Evolutionary conservation across 2,113 vertebrate species (phyloP).

Genomic region (Eulemur rufifrons): DNA sequence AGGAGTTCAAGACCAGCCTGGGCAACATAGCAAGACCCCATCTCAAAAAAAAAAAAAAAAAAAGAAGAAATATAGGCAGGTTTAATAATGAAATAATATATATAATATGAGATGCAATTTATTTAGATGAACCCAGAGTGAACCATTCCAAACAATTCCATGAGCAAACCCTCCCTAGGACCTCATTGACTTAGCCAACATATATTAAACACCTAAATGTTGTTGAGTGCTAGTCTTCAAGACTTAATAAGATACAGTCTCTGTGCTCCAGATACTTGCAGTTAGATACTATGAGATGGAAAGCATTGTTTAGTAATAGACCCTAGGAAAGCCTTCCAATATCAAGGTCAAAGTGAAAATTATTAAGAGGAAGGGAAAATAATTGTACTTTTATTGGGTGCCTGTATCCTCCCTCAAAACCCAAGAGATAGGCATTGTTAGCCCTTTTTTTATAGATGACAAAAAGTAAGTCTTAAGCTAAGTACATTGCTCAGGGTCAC

Average conservation of each 20-base stretch:
- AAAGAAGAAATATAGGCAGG: background rate
- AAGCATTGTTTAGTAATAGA: background rate
- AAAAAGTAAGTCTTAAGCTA: background rate
- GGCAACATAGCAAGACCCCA: background rate
- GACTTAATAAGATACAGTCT: background rate
- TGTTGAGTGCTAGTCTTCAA: background rate
- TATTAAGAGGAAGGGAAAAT: background rate
- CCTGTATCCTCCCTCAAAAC: background rate
- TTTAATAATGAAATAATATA: background rate
- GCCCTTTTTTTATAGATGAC: background rate
- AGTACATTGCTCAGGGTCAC: background rate
- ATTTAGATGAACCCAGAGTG: background rate
- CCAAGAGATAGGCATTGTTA: background rate
- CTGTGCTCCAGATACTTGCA: background rate
- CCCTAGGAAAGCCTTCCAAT: constrained; percentile 1
- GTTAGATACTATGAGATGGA: background rate
- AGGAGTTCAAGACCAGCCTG: background rate
- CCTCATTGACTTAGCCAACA: background rate
- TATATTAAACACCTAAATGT: background rate
- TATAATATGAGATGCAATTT: background rate
- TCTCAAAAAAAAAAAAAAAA: background rate
- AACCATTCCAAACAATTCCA: background rate
- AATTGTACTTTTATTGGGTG: background rate
- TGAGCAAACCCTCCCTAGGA: background rate
- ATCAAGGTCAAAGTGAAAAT: background rate